A percentile compares a stretch with the other conserved stretches of the same genome.
Evolutionary conservation across 2,113 vertebrate species (phyloP).

Genomic region (Mirounga angustirostris): DNA sequence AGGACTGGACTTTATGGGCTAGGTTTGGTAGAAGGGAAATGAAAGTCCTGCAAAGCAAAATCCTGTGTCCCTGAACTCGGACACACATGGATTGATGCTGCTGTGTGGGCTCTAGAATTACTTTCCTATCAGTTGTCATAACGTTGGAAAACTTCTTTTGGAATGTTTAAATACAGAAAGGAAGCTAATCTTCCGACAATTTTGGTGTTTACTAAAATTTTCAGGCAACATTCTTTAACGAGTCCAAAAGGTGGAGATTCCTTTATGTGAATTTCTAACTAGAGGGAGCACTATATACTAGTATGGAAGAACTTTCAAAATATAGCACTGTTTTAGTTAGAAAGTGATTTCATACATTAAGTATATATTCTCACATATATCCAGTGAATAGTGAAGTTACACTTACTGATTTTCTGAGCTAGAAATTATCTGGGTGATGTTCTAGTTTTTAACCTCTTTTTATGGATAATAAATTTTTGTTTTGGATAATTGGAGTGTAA

Average conservation of each 20-base stretch:
- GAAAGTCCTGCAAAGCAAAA: background rate
- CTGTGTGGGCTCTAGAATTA: background rate
- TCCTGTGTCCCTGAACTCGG: background rate
- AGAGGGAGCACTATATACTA: background rate
- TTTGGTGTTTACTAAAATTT: background rate
- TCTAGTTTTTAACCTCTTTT: slow-evolving; percentile 3
- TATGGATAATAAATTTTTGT: background rate
- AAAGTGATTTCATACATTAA: background rate
- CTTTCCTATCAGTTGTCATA: background rate
- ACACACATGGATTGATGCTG: background rate
- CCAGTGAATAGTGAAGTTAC: background rate
- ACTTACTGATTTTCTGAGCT: slow-evolving; percentile 19
- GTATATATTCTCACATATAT: background rate
- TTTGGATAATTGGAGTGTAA: background rate
- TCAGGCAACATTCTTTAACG: background rate
- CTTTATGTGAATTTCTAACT: slow-evolving; percentile 7
- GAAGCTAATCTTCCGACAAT: background rate
- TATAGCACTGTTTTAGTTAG: background rate
- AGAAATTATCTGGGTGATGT: background rate
- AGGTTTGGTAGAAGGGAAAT: background rate
- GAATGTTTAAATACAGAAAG: background rate
- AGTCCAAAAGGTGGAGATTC: background rate
- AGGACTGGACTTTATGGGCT: background rate
- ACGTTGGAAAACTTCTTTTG: slow-evolving; percentile 20
- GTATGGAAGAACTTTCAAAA: background rate